Conservation (phyloP, 2,113 vertebrate genomes). For the Pygoscelis antarcticus region DNA sequence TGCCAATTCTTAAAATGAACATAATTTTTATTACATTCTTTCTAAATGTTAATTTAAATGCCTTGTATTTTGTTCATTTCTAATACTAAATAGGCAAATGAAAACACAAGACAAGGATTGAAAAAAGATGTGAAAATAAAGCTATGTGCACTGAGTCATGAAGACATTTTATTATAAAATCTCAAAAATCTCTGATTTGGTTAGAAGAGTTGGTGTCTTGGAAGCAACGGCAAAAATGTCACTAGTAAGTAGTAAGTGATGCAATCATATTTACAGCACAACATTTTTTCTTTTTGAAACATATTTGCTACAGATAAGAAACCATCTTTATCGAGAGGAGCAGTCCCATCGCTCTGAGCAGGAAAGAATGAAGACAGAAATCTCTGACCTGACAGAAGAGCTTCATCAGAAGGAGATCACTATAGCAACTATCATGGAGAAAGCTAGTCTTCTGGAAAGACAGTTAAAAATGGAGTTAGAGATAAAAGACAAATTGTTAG, state of each 20-base stretch:
- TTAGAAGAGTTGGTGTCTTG: neutral
- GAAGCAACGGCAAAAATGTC: neutral
- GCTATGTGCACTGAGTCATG: neutral
- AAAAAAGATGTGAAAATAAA: neutral
- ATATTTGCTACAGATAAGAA: conserved; percentile 71
- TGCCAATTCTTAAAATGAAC: neutral
- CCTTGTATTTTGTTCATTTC: neutral
- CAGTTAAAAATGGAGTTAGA: conserved; percentile 78
- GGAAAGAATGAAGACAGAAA: conserved; percentile 74
- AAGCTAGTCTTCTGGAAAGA: conserved; percentile 77
- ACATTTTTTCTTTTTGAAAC: conserved; percentile 37
- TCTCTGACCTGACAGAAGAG: conserved; percentile 76
- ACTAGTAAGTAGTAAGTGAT: conserved; percentile 12
- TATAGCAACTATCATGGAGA: conserved; percentile 80
- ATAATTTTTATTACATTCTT: neutral
- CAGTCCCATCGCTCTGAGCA: conserved; percentile 62
- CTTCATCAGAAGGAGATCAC: conserved; percentile 80
- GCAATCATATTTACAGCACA: conserved; percentile 2
- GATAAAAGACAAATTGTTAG: conserved; percentile 75
- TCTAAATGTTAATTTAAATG: neutral
- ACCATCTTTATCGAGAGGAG: conserved; percentile 58
- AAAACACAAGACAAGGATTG: neutral
- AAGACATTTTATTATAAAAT: conserved; percentile 3
- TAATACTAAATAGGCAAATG: neutral
- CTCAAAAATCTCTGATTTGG: neutral